Evolutionary conservation across 37 sponge, comb jelly and placozoan species (phyloP).

Genomic region (Crambe crambe): DNA sequence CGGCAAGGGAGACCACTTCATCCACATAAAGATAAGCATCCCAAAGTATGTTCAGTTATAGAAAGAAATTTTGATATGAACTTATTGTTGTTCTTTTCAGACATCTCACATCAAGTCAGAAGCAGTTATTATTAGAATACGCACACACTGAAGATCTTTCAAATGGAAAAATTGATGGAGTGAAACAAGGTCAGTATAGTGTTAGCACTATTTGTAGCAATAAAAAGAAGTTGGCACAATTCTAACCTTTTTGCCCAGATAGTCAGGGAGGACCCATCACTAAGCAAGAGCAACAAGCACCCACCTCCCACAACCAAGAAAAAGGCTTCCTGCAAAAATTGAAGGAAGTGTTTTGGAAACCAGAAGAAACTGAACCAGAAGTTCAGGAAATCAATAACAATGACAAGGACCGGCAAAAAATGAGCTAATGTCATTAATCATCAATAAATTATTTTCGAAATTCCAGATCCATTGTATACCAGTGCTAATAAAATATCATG

Average conservation of each 20-base stretch:
- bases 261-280: slow-evolving; percentile 31
- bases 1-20: slow-evolving; percentile 90
- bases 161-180: slow-evolving; percentile 51
- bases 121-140: slow-evolving; percentile 46
- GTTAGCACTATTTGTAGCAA: background rate
- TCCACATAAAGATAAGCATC: slow-evolving; percentile 83
- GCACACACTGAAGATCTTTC: slow-evolving; percentile 45
- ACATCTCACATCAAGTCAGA: slow-evolving; percentile 45
- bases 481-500: background rate
- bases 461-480: background rate
- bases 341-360: slow-evolving; percentile 81
- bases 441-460: background rate
- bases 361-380: slow-evolving; percentile 46
- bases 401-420: slow-evolving; percentile 18
- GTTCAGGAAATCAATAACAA: slow-evolving; percentile 8
- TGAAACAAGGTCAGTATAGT: slow-evolving; percentile 27
- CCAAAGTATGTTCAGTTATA: slow-evolving; percentile 72
- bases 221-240: background rate
- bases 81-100: slow-evolving; percentile 13
- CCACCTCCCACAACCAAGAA: background rate
- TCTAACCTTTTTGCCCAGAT: slow-evolving; percentile 39
- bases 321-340: slow-evolving; percentile 72
- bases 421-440: slow-evolving; percentile 10
- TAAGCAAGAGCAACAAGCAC: background rate
- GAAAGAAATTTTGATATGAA: background rate